Evolutionary conservation across 2,113 vertebrate species (phyloP).

Genomic region (Dicentrarchus labrax): DNA sequence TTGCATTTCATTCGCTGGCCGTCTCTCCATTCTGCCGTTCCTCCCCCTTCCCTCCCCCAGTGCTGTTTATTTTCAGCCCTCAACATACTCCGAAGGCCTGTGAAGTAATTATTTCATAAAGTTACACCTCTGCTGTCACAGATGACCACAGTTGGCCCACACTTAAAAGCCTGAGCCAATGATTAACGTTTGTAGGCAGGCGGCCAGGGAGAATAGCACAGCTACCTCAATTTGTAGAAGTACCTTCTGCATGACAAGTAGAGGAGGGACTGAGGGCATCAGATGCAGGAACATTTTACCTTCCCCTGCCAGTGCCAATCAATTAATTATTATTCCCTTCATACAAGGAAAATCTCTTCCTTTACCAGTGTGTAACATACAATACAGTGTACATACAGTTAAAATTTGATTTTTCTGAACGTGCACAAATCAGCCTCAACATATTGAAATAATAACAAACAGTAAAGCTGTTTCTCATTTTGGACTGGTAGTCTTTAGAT

Average conservation of each 20-base stretch:
- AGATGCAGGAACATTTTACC: conserved; percentile 37
- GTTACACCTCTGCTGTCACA: conserved; percentile 79
- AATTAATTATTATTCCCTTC: conserved; percentile 40
- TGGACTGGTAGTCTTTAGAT: not conserved
- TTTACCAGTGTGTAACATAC: too few relatives aligned
- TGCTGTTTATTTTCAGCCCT: conserved; percentile 83
- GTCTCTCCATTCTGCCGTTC: conserved; percentile 34
- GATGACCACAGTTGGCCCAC: conserved; percentile 71
- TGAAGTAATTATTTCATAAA: conserved; percentile 83
- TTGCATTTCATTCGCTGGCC: conserved; percentile 69
- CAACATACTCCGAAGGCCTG: conserved; percentile 74
- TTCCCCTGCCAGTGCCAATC: conserved; percentile 21
- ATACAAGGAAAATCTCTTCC: conserved; percentile 6
- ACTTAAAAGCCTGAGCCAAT: conserved; percentile 70
- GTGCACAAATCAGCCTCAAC: not conserved
- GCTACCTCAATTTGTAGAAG: conserved; percentile 63
- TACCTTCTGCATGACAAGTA: conserved; percentile 55
- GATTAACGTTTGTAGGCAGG: conserved; percentile 73
- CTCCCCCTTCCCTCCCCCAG: conserved; percentile 27
- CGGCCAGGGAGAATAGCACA: conserved; percentile 60
- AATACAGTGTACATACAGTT: too few relatives aligned
- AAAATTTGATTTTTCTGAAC: not conserved
- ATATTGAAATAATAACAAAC: not conserved
- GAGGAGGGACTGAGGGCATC: conserved; percentile 32
- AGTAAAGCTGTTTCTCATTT: conserved; percentile 16